These are phyloP conservation scores for Nibea albiflora DNA, from an alignment of 2,113 vertebrate species.

Conservation along the genomic window DNA sequence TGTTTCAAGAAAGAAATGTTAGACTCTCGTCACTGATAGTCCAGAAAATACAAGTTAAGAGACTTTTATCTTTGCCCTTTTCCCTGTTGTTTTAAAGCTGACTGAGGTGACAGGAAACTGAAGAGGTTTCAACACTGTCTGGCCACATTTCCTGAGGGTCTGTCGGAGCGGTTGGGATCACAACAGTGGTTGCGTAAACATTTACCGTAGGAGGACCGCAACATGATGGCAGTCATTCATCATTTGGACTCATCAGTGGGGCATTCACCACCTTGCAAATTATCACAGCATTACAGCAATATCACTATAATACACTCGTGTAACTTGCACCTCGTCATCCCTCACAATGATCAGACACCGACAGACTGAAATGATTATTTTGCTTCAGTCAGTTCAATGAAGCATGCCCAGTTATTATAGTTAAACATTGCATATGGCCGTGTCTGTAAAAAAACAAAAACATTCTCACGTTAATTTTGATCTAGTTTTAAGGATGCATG, in stretches of 20 bases:
- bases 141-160: too few relatives aligned
- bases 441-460: background rate
- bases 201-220: background rate
- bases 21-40: background rate
- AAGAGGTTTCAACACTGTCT: too few relatives aligned
- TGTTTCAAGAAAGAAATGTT: background rate
- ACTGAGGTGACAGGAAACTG: constrained; percentile 1
- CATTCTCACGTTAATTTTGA: background rate
- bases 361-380: too few relatives aligned
- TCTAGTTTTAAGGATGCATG: background rate
- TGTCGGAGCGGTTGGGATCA: background rate
- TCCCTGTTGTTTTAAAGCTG: background rate
- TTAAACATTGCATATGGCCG: background rate
- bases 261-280: background rate
- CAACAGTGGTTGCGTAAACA: background rate
- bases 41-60: background rate
- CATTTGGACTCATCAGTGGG: background rate
- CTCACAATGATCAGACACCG: background rate
- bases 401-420: background rate
- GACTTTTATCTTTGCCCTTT: background rate
- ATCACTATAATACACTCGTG: background rate
- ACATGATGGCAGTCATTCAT: background rate
- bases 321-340: background rate
- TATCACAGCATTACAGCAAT: background rate
- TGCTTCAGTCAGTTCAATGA: too few relatives aligned